These are phyloP conservation scores for Melangyna quadrimaculata DNA, from an alignment of 2,888 invertebrate genomes.

Conservation along the genomic window DNA sequence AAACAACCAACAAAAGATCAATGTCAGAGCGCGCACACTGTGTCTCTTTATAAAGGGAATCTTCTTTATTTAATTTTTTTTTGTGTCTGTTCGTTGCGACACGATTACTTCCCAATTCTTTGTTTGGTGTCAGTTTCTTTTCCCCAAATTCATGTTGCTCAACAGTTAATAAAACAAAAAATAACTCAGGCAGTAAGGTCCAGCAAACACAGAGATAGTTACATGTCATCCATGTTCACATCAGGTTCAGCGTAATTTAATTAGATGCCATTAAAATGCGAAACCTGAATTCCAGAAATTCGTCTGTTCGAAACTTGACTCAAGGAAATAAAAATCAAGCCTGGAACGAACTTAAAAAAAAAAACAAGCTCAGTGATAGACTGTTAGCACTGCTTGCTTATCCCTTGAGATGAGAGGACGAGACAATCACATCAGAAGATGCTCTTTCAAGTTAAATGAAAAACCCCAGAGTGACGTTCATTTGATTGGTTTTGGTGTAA, in stretches of 20 bases:
- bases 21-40: conserved; percentile 33
- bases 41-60: conserved; percentile 24
- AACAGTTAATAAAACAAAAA: conserved; percentile 4
- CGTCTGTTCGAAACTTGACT: conserved; percentile 1
- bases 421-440: neutral
- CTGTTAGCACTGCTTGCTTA: conserved; percentile 47
- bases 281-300: conserved; percentile 63
- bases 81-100: conserved; percentile 9
- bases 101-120: conserved; percentile 56
- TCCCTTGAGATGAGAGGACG: conserved; percentile 11
- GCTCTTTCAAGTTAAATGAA: neutral
- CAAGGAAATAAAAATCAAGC: conserved; percentile 7
- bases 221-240: conserved; percentile 42
- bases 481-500: conserved; percentile 72
- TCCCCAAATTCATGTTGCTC: neutral
- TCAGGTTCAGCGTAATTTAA: conserved; percentile 65
- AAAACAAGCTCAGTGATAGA: conserved; percentile 51
- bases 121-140: conserved; percentile 59
- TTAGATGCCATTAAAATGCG: conserved; percentile 72
- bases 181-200: neutral
- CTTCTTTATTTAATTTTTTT: conserved; percentile 9
- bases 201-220: conserved; percentile 21
- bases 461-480: conserved; percentile 61
- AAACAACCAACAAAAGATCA: conserved; percentile 59
- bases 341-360: conserved; percentile 35